Base-by-base conservation (phyloP, 2,888 invertebrate genomes). In the Lepidocyrtinus sp. region DNA sequence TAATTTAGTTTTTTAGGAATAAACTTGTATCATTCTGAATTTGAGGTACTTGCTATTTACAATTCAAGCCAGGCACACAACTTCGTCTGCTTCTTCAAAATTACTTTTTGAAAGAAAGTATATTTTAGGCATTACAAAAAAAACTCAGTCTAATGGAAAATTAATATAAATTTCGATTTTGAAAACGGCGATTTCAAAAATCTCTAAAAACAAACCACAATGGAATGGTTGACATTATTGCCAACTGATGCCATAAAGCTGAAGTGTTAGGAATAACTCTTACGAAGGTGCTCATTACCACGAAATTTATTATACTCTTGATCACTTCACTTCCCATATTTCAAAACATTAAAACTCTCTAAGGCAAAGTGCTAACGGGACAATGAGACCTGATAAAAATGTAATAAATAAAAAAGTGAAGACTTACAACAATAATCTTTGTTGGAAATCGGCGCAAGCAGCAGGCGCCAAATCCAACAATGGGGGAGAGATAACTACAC, bases 241-340 rank as follows among this genome's bases (percentile, higher is more conserved):
- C 55, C 55, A 55, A 55, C 55, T 55, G 55, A 55, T 55, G 55
- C 55, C n/a, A n/a, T 17, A 12, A 55, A 55, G 55, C 36, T 36
- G 12, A 36, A 36, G 12, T 36, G 36, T 36, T 5, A n/a, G n/a
- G n/a, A n/a, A n/a, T n/a, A n/a, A n/a, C n/a, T n/a, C n/a, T n/a
- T n/a, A n/a, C n/a, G n/a, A n/a, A n/a, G n/a, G n/a, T n/a, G n/a
- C n/a, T n/a, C n/a, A n/a, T n/a, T n/a, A n/a, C n/a, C n/a, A n/a
- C n/a, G n/a, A n/a, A n/a, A n/a, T n/a, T n/a, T n/a, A n/a, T n/a
- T 36, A 36, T 36, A 12, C 36, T 36, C 7, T n/a, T n/a, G n/a
- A n/a, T n/a, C n/a, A n/a, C 17, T 55, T 55, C 55, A 3, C 55
- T 55, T 55, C 17, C 55, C 55, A n/a, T 55, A 55, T 55, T 55